Evolutionary conservation across 2,888 invertebrate genomes (phyloP), one percentile per base, ranked within the genome.

Genomic region (Eretmocerus hayati): DNA sequence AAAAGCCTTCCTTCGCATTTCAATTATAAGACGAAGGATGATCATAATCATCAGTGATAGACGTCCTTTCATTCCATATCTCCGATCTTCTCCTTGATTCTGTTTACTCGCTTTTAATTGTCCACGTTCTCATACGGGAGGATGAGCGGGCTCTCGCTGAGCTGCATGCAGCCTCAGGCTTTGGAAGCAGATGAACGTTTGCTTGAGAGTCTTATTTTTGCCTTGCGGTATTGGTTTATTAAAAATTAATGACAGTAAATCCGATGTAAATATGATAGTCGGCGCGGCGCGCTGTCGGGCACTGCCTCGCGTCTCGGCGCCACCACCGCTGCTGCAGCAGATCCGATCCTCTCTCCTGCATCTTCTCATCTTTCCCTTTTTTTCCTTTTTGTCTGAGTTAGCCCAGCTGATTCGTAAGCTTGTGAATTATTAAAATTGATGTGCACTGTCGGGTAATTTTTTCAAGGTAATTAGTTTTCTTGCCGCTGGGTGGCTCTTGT

Each of bases 181-280:
- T 8, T 30, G 30, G 8, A 45, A 38, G n/a, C n/a, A n/a, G n/a
- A n/a, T n/a, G n/a, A n/a, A n/a, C n/a, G n/a, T n/a, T n/a, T n/a
- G n/a, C n/a, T n/a, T n/a, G n/a, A n/a, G n/a, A n/a, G n/a, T n/a
- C n/a, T n/a, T n/a, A n/a, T n/a, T n/a, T n/a, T n/a, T n/a, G n/a
- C n/a, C 48, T 48, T 13, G 41, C 37, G 39, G 50, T 46, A 62
- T 64, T 54, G 62, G 63, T 66, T 65, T 66, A 65, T 64, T 64
- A 64, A 66, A 66, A 67, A 66, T 66, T 64, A 64, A 66, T 63
- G 62, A 61, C 60, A 61, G 61, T 58, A 62, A 62, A 63, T 62
- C 57, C 58, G 54, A 58, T 61, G 62, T 62, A 62, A 64, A 63
- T 62, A 62, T 55, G 61, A 64, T 62, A 53, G 58, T 9, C 36